A percentile compares a stretch with the other conserved stretches of the same genome.
Evolutionary conservation across 2,113 vertebrate genomes (phyloP).

Genomic region (Eolophus roseicapilla): DNA sequence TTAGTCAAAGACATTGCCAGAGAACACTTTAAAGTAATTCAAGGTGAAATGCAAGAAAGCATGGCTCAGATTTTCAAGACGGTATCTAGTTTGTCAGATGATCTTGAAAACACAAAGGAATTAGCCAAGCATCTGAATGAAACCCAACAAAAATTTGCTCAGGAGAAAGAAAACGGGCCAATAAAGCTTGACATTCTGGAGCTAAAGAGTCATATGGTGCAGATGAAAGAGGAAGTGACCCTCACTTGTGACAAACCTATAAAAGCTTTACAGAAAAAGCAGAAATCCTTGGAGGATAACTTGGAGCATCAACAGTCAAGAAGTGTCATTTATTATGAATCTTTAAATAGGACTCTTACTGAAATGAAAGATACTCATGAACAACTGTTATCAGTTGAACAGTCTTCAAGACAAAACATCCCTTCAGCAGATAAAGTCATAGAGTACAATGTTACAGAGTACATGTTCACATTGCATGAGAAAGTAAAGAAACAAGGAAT

Average conservation of each 20-base stretch:
- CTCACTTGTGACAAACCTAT: slow-evolving; percentile 65
- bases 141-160: slow-evolving; percentile 64
- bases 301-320: slow-evolving; percentile 61
- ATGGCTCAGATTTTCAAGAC: slow-evolving; percentile 75
- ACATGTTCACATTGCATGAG: slow-evolving; percentile 62
- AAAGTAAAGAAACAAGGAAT: slow-evolving; percentile 72
- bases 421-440: neutral
- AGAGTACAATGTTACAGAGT: slow-evolving; percentile 53
- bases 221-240: slow-evolving; percentile 70
- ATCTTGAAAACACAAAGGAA: slow-evolving; percentile 73
- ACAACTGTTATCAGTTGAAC: slow-evolving; percentile 48
- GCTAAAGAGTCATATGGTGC: slow-evolving; percentile 62
- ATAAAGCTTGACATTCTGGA: slow-evolving; percentile 67
- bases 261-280: slow-evolving; percentile 71
- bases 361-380: slow-evolving; percentile 69
- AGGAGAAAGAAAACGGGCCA: slow-evolving; percentile 37
- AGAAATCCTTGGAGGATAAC: slow-evolving; percentile 64
- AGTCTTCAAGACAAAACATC: neutral
- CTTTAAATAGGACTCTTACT: slow-evolving; percentile 73
- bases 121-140: slow-evolving; percentile 68
- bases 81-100: slow-evolving; percentile 71
- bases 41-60: slow-evolving; percentile 71
- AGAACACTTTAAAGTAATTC: slow-evolving; percentile 70
- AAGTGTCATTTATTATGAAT: slow-evolving; percentile 65
- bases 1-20: slow-evolving; percentile 67